Base-by-base conservation (phyloP, 64 coral and sea anemone genomes). In the Acropora tenuis region DNA sequence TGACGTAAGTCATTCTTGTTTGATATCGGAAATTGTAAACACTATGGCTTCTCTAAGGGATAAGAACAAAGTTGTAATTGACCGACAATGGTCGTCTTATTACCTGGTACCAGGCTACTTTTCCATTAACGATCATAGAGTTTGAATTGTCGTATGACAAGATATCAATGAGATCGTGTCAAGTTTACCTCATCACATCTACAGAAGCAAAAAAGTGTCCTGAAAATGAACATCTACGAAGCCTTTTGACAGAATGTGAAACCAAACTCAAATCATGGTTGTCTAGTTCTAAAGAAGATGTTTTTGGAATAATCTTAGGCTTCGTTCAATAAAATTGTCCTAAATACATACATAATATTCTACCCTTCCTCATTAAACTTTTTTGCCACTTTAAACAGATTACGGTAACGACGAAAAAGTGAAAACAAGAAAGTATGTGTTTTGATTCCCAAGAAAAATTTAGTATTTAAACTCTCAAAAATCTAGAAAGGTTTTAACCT, bases 91-190 rank as follows among this genome's bases (percentile, higher is more conserved):
- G 95, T 16, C 88, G 73, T 78, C 6, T 97, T 42, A 50, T 97
- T 4, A 78, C 92, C 79, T 92, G 95, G 20, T 97, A 97, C 92
- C 88, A 97, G 82, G 75, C 88, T 3, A 76, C 57, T 88, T 94
- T 84, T 69, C 88, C 95, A 19, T 76, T 97, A n/a, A 71, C 92
- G 6, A 13, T 12, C 53, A 59, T 78, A 20, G 95, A 97, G 58
- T 79, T 86, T 8, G 89, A 94, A 2, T 49, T 93, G 73, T 67
- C 94, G 78, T 97, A 97, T 41, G 79, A 94, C 59, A 69, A 88
- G 41, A 82, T 94, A 1, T 82, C 83, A 3, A 92, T 89, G 5
- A 50, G 92, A 13, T 47, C 94, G 57, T 91, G 92, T 74, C 95
- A 94, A 48, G 82, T 73, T 58, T 82, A 30, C 52, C 9, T 94